These are phyloP conservation scores for Lucifuga dentata DNA, from an alignment of 2,113 vertebrate species.

Conservation along the genomic window DNA sequence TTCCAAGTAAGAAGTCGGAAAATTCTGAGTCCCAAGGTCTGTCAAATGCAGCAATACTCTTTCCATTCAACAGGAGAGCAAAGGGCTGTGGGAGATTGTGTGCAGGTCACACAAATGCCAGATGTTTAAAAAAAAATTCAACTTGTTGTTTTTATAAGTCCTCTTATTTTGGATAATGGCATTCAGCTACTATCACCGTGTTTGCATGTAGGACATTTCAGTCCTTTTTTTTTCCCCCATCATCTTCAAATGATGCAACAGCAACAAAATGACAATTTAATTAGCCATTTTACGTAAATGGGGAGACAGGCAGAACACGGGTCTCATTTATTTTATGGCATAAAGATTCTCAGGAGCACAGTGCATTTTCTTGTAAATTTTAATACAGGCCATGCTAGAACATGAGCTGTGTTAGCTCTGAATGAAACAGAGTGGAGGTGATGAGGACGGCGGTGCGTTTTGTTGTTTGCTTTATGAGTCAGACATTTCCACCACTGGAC, in stretches of 20 bases:
- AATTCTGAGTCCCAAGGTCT: too few relatives aligned
- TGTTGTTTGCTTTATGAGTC: slow-evolving; percentile 55
- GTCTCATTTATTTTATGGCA: background rate
- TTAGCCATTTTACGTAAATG: background rate
- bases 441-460: background rate
- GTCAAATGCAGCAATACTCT: too few relatives aligned
- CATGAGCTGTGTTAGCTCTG: too few relatives aligned
- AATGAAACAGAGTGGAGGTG: slow-evolving; percentile 3
- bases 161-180: too few relatives aligned
- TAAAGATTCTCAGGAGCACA: slow-evolving; percentile 4
- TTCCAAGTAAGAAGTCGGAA: too few relatives aligned
- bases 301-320: background rate
- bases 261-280: slow-evolving; percentile 1
- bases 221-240: background rate
- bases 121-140: too few relatives aligned
- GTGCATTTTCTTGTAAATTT: background rate
- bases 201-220: too few relatives aligned
- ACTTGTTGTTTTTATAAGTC: too few relatives aligned
- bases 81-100: background rate
- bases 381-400: background rate
- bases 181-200: too few relatives aligned
- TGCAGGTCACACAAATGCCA: background rate
- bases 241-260: background rate
- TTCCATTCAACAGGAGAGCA: too few relatives aligned
- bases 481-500: slow-evolving; percentile 25